These are phyloP conservation scores for Eptesicus fuscus DNA, from an alignment of 2,113 vertebrate species.

Conservation along the genomic window DNA sequence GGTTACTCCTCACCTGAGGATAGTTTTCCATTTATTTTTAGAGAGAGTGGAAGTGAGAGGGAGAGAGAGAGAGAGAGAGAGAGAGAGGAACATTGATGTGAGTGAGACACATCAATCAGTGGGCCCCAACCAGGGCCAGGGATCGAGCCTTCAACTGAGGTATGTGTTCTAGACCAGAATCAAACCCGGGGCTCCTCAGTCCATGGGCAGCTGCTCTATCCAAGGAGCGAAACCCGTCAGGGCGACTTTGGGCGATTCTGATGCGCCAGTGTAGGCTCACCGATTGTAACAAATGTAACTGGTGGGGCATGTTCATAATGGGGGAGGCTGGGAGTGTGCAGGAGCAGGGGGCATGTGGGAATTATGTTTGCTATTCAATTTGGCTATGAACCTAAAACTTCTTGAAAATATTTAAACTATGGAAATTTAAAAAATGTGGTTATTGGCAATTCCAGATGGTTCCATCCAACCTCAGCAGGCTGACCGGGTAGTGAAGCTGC, in stretches of 20 bases:
- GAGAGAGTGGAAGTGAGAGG: no score
- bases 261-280: not conserved
- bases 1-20: no score
- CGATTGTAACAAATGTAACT: not conserved
- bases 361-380: not conserved
- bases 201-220: no score
- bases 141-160: no score
- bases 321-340: not conserved
- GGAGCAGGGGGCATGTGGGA: not conserved
- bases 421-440: not conserved
- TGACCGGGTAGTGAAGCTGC: rapidly evolving
- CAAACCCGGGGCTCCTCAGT: no score
- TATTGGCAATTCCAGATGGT: not conserved
- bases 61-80: no score
- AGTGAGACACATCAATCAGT: no score
- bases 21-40: no score
- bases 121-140: no score
- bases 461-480: not conserved
- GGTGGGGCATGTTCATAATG: not conserved
- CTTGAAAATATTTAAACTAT: not conserved
- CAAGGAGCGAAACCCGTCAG: no score
- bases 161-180: no score
- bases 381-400: not conserved
- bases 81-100: no score
- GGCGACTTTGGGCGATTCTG: not conserved